phyloP scores from a whole-genome alignment of 2,797 vertebrate genomes.

The Sebastes cheni region DNA sequence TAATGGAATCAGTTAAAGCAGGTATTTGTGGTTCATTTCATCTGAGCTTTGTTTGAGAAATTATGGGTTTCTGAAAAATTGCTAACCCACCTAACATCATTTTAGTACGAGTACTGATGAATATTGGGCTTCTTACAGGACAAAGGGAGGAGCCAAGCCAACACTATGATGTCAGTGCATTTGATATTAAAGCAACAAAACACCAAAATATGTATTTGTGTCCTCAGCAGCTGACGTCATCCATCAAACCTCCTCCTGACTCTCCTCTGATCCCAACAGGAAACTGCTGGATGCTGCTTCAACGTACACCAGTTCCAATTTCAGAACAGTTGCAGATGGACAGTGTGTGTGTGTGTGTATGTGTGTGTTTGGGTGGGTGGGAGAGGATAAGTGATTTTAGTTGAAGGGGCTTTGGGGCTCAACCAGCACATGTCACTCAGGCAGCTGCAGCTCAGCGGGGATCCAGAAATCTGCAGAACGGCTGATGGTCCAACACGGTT shows the following conservation, averaged over 20 bases:
- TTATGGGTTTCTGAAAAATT: not conserved
- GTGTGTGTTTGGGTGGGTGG: not conserved
- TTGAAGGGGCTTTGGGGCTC: conserved; percentile 66
- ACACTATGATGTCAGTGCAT: conserved; percentile 11
- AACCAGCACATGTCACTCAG: conserved; percentile 72
- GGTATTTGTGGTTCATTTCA: not conserved
- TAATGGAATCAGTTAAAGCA: too few relatives aligned
- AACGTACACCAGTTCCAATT: conserved; percentile 26
- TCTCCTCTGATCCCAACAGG: conserved; percentile 43
- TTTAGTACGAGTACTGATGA: not conserved
- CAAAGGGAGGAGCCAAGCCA: not conserved
- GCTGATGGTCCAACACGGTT: conserved; percentile 28
- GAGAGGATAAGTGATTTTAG: conserved; percentile 66
- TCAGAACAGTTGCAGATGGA: conserved; percentile 39
- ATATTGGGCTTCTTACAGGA: not conserved
- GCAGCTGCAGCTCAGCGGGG: conserved; percentile 77
- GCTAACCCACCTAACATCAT: not conserved
- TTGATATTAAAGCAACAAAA: not conserved
- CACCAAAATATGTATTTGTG: not conserved
- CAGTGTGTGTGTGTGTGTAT: conserved; percentile 4
- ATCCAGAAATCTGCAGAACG: conserved; percentile 56
- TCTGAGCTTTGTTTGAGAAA: not conserved
- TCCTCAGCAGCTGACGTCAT: conserved; percentile 60
- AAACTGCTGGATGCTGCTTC: conserved; percentile 36
- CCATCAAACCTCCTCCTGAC: conserved; percentile 16